Evolutionary conservation across 1,140 invertebrate species (phyloP), one percentile per base, ranked within the genome.

Genomic region (Macrostomum lignano): DNA sequence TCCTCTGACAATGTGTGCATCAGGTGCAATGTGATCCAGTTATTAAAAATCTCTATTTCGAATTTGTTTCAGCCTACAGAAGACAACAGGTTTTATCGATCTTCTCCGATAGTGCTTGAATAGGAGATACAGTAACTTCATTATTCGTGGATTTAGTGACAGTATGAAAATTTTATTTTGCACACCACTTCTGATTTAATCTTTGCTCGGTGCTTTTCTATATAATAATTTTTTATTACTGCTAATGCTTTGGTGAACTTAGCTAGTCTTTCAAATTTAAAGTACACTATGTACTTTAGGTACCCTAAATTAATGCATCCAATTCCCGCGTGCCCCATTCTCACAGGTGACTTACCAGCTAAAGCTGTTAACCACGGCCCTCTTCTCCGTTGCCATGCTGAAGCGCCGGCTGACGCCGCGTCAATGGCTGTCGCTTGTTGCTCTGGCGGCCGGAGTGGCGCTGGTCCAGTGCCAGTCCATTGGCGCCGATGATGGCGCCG

Each of bases 281-380:
- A 28, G 15, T 28, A 28, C 15, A 5, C 4, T 2, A 3, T 3
- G n/a, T 6, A 15, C 7, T 7, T 17, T 2, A 14, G 14, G 1
- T 24, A 2, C 14, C 9, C 7, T 30, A 3, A 3, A 28, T 35
- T 6, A 11, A 14, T 17, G 7, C 23, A 33, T 33, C 7, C 14
- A 33, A 17, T 14, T 32, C 23, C 13, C 17, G 3, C 19, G 15
- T 15, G 19, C 19, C 15, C 15, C 19, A 15, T 28, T 9, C 15
- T 28, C 44, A n/a, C 88, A 96, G 67, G 58, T 63, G 1, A 60
- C 60, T 14, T 62, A 26, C 38, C 91, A 98, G 55, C 51, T 98
- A 29, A 98, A 96, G 62, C 82, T 98, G 43, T 60, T 98, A 2
- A 96, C 88, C 7, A 96, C 91, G 10, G 88, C 88, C 17, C 65